These are phyloP conservation scores for Macrotus californicus DNA, from an alignment of 2,113 vertebrate genomes.

Conservation along the genomic window DNA sequence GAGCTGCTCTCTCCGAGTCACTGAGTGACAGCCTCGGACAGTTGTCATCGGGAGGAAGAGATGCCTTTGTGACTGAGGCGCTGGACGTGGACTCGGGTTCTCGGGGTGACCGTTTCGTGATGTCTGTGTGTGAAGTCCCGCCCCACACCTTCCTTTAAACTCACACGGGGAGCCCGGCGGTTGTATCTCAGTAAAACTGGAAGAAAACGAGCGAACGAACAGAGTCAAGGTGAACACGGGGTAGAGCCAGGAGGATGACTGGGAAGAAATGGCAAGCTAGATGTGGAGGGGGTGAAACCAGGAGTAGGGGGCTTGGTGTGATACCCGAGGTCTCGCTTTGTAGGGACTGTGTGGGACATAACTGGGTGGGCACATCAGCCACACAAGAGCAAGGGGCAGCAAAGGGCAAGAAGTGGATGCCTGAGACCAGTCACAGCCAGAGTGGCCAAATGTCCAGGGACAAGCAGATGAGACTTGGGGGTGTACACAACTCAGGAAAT, in stretches of 20 bases:
- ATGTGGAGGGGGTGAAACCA: neutral
- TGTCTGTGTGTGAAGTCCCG: neutral
- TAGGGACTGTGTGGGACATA: neutral
- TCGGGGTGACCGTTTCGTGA: neutral
- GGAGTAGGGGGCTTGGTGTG: neutral
- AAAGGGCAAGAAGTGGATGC: neutral
- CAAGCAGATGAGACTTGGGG: neutral
- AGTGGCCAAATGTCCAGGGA: neutral
- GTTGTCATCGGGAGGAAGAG: neutral
- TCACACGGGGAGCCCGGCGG: neutral
- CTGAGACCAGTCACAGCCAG: neutral
- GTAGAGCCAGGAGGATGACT: rapidly evolving
- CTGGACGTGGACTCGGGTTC: too few relatives aligned
- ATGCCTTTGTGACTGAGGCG: neutral
- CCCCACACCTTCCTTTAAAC: neutral
- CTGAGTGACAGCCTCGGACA: neutral
- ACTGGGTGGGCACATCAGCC: too few relatives aligned
- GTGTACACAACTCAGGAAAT: neutral
- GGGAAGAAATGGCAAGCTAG: neutral
- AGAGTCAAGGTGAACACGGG: neutral
- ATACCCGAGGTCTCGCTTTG: rapidly evolving
- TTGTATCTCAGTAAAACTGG: neutral
- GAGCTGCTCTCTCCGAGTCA: too few relatives aligned
- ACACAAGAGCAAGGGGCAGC: neutral
- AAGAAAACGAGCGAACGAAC: neutral